Base-by-base conservation (phyloP, 2,113 vertebrate genomes). In the Corynorhinus townsendii region DNA sequence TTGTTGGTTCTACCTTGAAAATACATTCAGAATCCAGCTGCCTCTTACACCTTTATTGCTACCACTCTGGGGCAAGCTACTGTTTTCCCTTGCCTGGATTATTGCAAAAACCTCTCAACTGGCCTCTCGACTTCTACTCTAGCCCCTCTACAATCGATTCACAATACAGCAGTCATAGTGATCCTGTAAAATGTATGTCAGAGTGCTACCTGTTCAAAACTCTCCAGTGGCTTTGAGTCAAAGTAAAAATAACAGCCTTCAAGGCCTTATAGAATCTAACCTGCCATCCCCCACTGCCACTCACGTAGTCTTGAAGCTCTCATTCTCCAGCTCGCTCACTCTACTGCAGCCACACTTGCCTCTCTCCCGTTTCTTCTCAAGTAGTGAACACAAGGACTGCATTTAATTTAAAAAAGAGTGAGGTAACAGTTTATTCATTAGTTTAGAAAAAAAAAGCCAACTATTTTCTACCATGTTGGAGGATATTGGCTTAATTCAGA, bases 371-470 rank as follows among this genome's bases (percentile, higher is more conserved):
- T 91, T 56, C 38, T 95, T 94, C n/a, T 82, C 35, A 94, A 76
- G 24, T 9, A 92, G 26, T 54, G 3, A 75, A 83, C 17, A 80
- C 24, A 87, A 56, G 86, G 62, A 72, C 89, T 30, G 56, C n/a
- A 69, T 4, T 93, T 68, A 72, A 77, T 83, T 75, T 95, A 86
- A 69, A 64, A 30, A 79, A 89, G 10, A 38, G 20, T 28, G 15
- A 87, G 19, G 43, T 26, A 28, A 91, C 49, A 85, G 66, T 75
- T 83, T 87, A 75, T 45, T 52, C 77, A 84, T 52, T 17, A 17
- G 84, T 83, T 93, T n/a, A 84, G 6, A 17, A 82, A 72, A 56
- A 56, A 89, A 89, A 90, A 90, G 26, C 45, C 88, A 72, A 69
- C 17, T 66, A 91, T 64, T 94, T 96, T 94, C 86, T 0, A 24